Evolutionary conservation across 1,140 invertebrate species (phyloP).

Genomic region (Periplaneta americana): DNA sequence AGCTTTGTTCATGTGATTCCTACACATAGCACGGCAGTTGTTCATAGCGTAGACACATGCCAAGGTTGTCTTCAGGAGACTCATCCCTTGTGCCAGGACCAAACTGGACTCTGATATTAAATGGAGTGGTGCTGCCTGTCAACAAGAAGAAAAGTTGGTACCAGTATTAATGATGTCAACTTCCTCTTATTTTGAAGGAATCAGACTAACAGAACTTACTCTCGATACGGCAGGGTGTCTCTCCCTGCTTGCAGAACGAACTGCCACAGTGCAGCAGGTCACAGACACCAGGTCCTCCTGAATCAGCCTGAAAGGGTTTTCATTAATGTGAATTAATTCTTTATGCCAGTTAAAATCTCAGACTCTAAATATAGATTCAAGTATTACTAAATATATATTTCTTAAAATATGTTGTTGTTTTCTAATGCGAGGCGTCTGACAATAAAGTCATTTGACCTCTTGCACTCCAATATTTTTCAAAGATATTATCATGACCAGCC

Average conservation of each 20-base stretch:
- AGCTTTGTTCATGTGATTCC: constrained; percentile 15
- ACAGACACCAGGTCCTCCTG: constrained; percentile 51
- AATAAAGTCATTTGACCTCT: no score
- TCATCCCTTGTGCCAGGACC: constrained; percentile 54
- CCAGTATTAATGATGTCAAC: background rate
- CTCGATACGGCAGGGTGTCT: constrained; percentile 61
- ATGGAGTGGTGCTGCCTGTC: constrained; percentile 60
- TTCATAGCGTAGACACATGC: constrained; percentile 66
- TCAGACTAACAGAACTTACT: constrained; percentile 33
- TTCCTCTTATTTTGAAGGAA: background rate
- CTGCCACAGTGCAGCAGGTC: constrained; percentile 70
- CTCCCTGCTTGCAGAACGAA: constrained; percentile 54
- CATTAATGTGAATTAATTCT: no score
- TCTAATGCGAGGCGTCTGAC: no score
- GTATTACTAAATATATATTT: no score
- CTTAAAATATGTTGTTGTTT: no score
- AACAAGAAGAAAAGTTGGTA: constrained; percentile 1
- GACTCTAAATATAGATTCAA: no score
- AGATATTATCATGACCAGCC: no score
- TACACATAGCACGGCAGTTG: constrained; percentile 56
- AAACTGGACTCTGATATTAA: constrained; percentile 71
- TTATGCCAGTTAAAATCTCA: no score
- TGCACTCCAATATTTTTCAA: no score
- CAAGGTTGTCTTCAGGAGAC: constrained; percentile 72
- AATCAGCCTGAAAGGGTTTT: constrained; percentile 48